phyloP scores from a whole-genome alignment of 2,113 vertebrate species.

The Patagioenas fasciata region DNA sequence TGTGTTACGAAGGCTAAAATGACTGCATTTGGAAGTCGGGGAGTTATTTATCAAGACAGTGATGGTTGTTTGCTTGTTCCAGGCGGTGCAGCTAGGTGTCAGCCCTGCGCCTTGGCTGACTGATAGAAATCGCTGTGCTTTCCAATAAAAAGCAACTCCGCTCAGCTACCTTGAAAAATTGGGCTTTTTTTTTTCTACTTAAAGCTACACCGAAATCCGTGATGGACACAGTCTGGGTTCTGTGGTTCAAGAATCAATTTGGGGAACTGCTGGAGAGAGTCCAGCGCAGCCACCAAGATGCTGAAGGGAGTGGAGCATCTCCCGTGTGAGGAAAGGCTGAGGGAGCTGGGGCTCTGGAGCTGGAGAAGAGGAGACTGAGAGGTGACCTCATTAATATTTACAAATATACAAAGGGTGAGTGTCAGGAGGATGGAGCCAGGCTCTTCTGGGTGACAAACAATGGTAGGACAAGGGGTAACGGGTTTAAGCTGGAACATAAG shows the following conservation, averaged over 20 bases:
- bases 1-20: background rate
- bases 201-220: background rate
- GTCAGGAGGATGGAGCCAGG: too few species aligned
- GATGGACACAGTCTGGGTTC: background rate
- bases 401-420: too few species aligned
- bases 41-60: rapidly evolving
- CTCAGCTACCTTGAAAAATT: background rate
- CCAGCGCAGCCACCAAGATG: too few species aligned
- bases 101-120: background rate
- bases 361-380: too few species aligned
- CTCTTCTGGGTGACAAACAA: too few species aligned
- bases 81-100: background rate
- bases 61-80: background rate
- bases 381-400: too few species aligned
- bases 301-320: too few species aligned
- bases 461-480: too few species aligned
- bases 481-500: too few species aligned
- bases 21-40: rapidly evolving
- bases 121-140: rapidly evolving
- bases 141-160: rapidly evolving
- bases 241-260: rapidly evolving
- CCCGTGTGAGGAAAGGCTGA: too few species aligned
- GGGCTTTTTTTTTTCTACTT: background rate
- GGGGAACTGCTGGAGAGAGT: too few species aligned
- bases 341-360: too few species aligned